Evolutionary conservation across 2,797 vertebrate genomes (phyloP).

Genomic region (Sebastiscus albofasciatus): DNA sequence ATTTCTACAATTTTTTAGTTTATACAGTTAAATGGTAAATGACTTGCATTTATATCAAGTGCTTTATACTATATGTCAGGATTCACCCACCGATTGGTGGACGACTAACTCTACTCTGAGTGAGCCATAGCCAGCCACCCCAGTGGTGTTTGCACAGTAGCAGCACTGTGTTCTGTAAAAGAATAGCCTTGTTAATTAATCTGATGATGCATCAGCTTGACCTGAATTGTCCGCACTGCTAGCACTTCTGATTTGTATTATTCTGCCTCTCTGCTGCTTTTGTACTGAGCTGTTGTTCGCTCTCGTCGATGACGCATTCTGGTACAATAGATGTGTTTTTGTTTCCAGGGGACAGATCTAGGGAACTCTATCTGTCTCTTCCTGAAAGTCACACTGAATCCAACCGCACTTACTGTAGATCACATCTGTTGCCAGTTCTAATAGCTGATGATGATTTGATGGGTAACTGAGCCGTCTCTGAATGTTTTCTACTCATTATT

Average conservation of each 20-base stretch:
- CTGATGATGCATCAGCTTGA: neutral
- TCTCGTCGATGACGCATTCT: neutral
- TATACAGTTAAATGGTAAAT: too few relatives aligned
- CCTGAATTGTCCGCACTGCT: neutral
- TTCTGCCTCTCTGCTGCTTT: neutral
- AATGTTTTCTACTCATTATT: neutral
- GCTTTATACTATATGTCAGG: too few relatives aligned
- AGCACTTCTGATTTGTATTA: neutral
- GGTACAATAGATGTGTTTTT: neutral
- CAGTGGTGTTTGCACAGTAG: neutral
- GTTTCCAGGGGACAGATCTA: neutral
- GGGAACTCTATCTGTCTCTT: neutral
- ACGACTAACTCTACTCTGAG: too few relatives aligned
- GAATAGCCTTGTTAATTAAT: neutral
- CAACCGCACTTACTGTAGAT: neutral
- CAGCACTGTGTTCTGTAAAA: neutral
- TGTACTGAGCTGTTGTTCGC: neutral
- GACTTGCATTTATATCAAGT: too few relatives aligned
- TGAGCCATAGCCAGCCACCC: too few relatives aligned
- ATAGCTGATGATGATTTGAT: neutral
- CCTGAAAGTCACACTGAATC: neutral
- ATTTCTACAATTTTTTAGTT: too few relatives aligned
- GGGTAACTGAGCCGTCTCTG: neutral
- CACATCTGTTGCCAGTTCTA: neutral
- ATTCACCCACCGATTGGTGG: too few relatives aligned